Evolutionary conservation across 2,888 invertebrate species (phyloP).

Genomic region (Allolobophora icterica): DNA sequence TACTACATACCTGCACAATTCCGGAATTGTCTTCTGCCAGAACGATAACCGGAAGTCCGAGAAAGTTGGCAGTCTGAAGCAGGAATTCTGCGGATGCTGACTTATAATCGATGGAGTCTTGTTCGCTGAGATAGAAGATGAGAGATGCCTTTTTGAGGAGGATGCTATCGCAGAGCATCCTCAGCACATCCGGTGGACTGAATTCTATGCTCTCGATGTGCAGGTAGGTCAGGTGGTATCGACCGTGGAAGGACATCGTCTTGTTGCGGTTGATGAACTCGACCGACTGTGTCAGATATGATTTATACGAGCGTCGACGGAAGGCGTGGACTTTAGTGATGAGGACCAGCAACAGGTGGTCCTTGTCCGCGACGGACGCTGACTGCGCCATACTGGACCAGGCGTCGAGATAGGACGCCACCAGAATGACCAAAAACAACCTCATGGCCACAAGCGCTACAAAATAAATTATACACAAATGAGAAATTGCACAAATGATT

Average conservation of each 20-base stretch:
- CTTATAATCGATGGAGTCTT: slow-evolving; percentile 21
- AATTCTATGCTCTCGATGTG: not conserved
- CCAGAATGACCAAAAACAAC: not conserved
- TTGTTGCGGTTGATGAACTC: slow-evolving; percentile 19
- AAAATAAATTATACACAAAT: not conserved
- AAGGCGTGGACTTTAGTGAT: slow-evolving; percentile 13
- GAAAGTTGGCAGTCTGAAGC: slow-evolving; percentile 87
- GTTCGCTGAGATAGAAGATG: slow-evolving; percentile 22
- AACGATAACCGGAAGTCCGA: slow-evolving; percentile 93
- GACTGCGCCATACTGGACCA: not conserved
- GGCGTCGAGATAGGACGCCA: not conserved
- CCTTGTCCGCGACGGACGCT: not conserved
- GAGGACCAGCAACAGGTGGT: not conserved
- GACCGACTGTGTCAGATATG: not conserved
- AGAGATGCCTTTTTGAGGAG: not conserved
- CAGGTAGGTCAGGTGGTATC: not conserved
- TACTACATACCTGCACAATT: slow-evolving; percentile 44
- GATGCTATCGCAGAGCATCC: slow-evolving; percentile 27
- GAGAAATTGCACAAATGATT: not conserved
- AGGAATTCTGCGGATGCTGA: slow-evolving; percentile 83
- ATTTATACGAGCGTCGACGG: not conserved
- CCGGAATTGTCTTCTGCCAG: slow-evolving; percentile 97
- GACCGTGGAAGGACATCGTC: slow-evolving; percentile 8
- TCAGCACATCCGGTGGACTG: slow-evolving; percentile 27
- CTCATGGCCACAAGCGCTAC: not conserved